Base-by-base conservation (phyloP, 2,113 vertebrate species). In the Chaenocephalus aceratus region DNA sequence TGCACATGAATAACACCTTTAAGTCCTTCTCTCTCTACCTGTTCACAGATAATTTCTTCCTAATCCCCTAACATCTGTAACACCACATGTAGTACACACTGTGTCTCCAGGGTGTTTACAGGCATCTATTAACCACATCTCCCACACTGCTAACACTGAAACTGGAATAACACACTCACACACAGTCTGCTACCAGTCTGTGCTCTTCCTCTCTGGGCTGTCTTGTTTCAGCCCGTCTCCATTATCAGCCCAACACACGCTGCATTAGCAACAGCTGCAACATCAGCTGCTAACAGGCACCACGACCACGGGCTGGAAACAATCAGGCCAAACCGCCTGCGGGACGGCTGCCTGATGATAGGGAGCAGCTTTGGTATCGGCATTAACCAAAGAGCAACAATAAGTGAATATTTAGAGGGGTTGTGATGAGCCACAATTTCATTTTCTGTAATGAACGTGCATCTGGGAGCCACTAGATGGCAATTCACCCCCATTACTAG, bases 181-280 rank as follows among this genome's bases (percentile, higher is more conserved):
- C 68, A 7, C 77, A 78, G 65, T 79, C 76, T 90, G 80, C 65
- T 26, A 34, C 62, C 88, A 74, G 70, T 46, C 84, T 88, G 77
- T 76, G 46, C 72, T 63, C 13, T 13, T 77, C 85, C 87, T 76
- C 84, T 84, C 70, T 62, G 72, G 67, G 56, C 52, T 78, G 75
- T 87, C 82, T 88, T 75, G 79, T 84, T 85, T 53, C 6, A 84
- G 79, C 85, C 75, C 21, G 41, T 90, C 78, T 83, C 82, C 75
- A 77, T 91, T 86, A 90, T 89, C 80, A 80, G 69, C 57, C 62
- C 61, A 49, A 49, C 79, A 79, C 74, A 70, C 72, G 10, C 63
- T 4, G 70, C 79, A 45, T 45, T 77, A 81, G 69, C 76, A 89
- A 84, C 92, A 93, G 84, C 89, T 93, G 91, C 80, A 76, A 64